These are phyloP conservation scores for Halcyon badia DNA, from an alignment of 2,797 vertebrate species.

Conservation along the genomic window DNA sequence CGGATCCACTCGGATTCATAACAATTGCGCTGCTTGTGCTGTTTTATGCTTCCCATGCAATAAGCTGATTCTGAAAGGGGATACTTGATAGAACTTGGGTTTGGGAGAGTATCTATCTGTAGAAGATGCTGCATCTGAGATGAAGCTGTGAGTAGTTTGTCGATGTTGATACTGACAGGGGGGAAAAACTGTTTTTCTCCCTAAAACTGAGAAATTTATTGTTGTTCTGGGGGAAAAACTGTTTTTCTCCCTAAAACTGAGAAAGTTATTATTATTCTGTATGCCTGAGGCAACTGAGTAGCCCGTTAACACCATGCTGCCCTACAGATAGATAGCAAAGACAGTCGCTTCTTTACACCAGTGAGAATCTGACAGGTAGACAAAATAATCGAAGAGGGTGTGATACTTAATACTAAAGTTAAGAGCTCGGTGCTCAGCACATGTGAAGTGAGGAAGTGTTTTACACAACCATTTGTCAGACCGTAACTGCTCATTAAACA, in stretches of 20 bases:
- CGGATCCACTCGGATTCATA: background rate
- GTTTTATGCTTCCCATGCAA: background rate
- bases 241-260: no score
- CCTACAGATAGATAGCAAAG: background rate
- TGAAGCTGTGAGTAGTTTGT: background rate
- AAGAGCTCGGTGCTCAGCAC: background rate
- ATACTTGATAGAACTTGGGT: fast-evolving
- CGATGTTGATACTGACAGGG: fast-evolving
- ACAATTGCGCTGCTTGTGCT: background rate
- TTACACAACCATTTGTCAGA: slow-evolving; percentile 44
- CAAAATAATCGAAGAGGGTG: background rate
- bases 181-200: background rate
- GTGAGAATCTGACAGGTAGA: slow-evolving; percentile 2
- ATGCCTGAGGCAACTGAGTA: background rate
- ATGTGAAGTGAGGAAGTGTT: slow-evolving; percentile 26
- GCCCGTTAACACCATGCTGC: background rate
- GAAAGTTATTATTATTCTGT: background rate
- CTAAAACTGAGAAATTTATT: no score
- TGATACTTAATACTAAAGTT: background rate
- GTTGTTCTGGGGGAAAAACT: background rate
- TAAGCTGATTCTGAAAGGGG: background rate
- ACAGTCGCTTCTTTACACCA: background rate
- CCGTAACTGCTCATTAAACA: slow-evolving; percentile 17
- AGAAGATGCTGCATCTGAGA: background rate
- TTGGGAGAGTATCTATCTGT: background rate